Base-by-base conservation (phyloP, 2,113 vertebrate genomes). In the Baryphthengus martii region DNA sequence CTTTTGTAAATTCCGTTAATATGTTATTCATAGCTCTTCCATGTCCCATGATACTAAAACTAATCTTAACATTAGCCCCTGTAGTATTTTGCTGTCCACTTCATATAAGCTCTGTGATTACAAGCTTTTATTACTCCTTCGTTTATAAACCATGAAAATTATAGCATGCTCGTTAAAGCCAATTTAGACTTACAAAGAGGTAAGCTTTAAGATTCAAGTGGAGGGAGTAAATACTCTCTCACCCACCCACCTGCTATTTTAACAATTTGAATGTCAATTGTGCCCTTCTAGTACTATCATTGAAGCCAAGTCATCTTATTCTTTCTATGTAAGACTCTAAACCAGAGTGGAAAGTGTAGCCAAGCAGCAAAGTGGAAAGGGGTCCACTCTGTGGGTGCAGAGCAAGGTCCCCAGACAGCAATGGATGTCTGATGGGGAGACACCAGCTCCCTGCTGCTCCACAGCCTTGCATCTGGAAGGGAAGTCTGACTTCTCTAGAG, bases 381-480 rank as follows among this genome's bases (percentile, higher is more conserved):
- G 6, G 5, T 49, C 24, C 31, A 12, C 31, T 19, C 13, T 42
- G 18, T 45, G 26, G 7, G 7, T 1, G 2, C 25, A 55, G 53
- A 37, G 9, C 0, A 0, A 16, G 17, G 26, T 3, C 11, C 9
- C 40, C 17, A 37, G 78, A 16, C 6, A 53, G 28, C 7, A 45
- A 13, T 26, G 28, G 5, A 3, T 76, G 19, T 6, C 31, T 13
- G 14, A 17, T 3, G 6, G 10, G n/a, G 3, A 66, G 18, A 28
- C 13, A 49, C 21, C 23, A 45, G 33, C 15, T 2, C 72, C 5
- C 29, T 29, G 35, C 8, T 67, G n/a, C 7, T 15, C 25, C 29
- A 10, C 2, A 2, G 17, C 13, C 42, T 58, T 59, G 5, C 1
- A 1, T 16, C 2, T 4, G 9, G 19, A 72, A 72, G 29, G 31